These are phyloP conservation scores for Drosophila ustulata DNA, from an alignment of 2,888 invertebrate species.

Conservation along the genomic window DNA sequence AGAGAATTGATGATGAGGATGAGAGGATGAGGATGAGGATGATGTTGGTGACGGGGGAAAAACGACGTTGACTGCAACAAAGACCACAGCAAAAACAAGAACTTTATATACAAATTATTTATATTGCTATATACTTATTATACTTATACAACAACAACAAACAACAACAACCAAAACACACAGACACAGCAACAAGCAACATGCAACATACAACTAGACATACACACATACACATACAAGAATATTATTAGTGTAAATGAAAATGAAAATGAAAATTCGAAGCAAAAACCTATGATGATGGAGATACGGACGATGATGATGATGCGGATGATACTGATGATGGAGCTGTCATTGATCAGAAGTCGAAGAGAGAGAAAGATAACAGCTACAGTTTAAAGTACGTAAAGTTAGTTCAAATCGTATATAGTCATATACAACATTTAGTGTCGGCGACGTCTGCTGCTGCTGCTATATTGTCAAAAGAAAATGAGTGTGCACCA, in stretches of 20 bases:
- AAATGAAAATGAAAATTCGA: slow-evolving; percentile 45
- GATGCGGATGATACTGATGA: neutral
- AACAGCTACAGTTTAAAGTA: slow-evolving; percentile 50
- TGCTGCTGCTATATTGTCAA: slow-evolving; percentile 17
- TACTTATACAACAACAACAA: slow-evolving; percentile 68
- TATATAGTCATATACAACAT: slow-evolving; percentile 41
- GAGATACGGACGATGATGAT: no score
- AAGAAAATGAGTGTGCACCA: slow-evolving; percentile 32
- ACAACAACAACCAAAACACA: slow-evolving; percentile 60
- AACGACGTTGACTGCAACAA: slow-evolving; percentile 71
- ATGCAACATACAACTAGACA: slow-evolving; percentile 60
- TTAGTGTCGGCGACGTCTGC: slow-evolving; percentile 20
- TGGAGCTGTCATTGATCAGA: slow-evolving; percentile 54
- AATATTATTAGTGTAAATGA: slow-evolving; percentile 76
- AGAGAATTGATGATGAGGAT: no score
- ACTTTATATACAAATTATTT: slow-evolving; percentile 78
- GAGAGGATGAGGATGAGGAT: slow-evolving; percentile 14
- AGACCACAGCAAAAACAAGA: slow-evolving; percentile 75
- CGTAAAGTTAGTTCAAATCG: slow-evolving; percentile 68
- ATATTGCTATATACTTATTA: slow-evolving; percentile 77
- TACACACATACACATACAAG: slow-evolving; percentile 65
- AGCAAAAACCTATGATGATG: slow-evolving; percentile 40
- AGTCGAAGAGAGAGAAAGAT: slow-evolving; percentile 60
- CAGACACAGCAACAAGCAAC: slow-evolving; percentile 54
- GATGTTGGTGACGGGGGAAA: slow-evolving; percentile 34